Percentiles rank a stretch among this genome's conserved stretches.
phyloP scores from a whole-genome alignment of 2,113 vertebrate species.

The Gracilinanus agilis region DNA sequence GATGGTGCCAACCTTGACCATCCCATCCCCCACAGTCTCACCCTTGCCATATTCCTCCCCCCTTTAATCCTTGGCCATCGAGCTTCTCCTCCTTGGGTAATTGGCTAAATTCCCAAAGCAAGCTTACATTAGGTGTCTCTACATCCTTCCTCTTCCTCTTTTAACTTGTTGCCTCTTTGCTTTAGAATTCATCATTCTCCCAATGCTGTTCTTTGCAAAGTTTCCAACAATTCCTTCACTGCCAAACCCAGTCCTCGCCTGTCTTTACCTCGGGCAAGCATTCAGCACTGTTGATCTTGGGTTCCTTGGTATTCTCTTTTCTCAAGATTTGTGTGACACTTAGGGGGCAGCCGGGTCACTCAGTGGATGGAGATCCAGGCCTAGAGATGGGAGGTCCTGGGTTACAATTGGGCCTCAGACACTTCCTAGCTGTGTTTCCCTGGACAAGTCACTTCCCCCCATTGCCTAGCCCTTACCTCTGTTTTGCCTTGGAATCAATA shows the following conservation, averaged over 20 bases:
- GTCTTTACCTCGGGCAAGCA: not conserved
- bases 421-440: no score
- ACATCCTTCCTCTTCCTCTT: not conserved
- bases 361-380: no score
- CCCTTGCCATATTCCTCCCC: no score
- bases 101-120: not conserved
- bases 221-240: not conserved
- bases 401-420: no score
- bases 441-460: no score
- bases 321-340: not conserved
- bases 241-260: not conserved
- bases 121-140: no score
- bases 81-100: not conserved
- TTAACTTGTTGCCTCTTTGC: not conserved
- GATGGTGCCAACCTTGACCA: no score
- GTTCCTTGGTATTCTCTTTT: not conserved
- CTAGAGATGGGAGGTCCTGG: no score
- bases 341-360: no score
- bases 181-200: not conserved
- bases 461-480: no score
- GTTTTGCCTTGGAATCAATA: no score
- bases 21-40: fast-evolving
- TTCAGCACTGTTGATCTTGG: fast-evolving
- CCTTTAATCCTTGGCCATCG: no score
- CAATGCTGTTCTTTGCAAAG: not conserved